Evolutionary conservation across 2,113 vertebrate species (phyloP).

Genomic region (Tyrannus savana): DNA sequence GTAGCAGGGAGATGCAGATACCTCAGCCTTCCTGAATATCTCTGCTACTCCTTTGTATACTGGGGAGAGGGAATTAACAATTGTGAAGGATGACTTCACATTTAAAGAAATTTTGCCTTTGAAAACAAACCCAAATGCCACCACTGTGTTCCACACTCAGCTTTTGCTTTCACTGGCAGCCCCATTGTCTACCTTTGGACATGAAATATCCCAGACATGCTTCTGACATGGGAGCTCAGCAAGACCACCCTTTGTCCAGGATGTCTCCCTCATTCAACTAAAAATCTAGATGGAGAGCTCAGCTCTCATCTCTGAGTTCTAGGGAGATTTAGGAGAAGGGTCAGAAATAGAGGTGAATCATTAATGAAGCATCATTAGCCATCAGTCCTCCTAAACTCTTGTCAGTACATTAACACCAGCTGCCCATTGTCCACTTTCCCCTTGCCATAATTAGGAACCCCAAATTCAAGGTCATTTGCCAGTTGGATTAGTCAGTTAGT

Average conservation of each 20-base stretch:
- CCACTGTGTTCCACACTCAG: background rate
- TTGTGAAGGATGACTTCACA: background rate
- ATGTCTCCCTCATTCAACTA: background rate
- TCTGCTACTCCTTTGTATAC: background rate
- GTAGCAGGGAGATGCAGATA: background rate
- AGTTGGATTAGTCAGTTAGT: background rate
- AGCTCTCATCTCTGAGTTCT: background rate
- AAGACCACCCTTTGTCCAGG: background rate
- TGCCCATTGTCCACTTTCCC: background rate
- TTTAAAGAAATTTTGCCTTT: background rate
- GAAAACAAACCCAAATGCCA: background rate
- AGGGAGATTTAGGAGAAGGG: background rate
- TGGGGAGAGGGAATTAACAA: background rate
- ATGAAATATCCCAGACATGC: background rate
- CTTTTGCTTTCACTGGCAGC: background rate
- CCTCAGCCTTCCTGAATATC: background rate
- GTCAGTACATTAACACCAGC: background rate
- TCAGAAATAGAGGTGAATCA: background rate
- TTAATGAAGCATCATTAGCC: conserved; percentile 5
- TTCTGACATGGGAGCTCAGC: background rate
- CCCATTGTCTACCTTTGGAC: background rate
- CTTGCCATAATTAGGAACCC: background rate
- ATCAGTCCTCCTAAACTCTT: background rate
- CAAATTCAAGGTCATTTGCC: background rate
- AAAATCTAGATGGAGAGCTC: background rate